A percentile compares a stretch with the other conserved stretches of the same genome.
phyloP scores from a whole-genome alignment of 2,888 invertebrate genomes.

The Brachypalpus laphriformis region DNA sequence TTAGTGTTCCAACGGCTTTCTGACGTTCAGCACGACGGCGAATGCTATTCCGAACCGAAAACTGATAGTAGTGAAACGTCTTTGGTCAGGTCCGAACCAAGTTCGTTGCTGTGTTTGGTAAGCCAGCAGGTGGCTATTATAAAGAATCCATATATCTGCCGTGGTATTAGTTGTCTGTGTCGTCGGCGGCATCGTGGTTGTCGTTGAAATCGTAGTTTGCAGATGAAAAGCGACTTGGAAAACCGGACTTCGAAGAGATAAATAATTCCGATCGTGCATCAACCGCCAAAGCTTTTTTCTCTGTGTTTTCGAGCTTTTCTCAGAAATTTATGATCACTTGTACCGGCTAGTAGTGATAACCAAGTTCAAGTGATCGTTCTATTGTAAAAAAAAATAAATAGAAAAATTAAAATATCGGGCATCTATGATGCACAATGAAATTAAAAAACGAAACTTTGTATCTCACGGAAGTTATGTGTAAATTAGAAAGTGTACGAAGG shows the following conservation, averaged over 20 bases:
- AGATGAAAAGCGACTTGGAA: slow-evolving; percentile 15
- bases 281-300: slow-evolving; percentile 38
- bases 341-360: slow-evolving; percentile 55
- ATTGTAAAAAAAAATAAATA: not conserved
- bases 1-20: slow-evolving; percentile 71
- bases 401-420: not conserved
- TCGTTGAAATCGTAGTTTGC: slow-evolving; percentile 7
- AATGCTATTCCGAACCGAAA: slow-evolving; percentile 47
- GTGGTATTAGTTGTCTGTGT: slow-evolving; percentile 20
- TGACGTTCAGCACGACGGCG: slow-evolving; percentile 68
- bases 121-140: slow-evolving; percentile 41
- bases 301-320: slow-evolving; percentile 43
- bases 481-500: slow-evolving; percentile 41
- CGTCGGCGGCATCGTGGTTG: not conserved
- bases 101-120: not conserved
- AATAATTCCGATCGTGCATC: slow-evolving; percentile 12
- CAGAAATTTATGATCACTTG: slow-evolving; percentile 26
- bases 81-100: slow-evolving; percentile 39
- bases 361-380: slow-evolving; percentile 16
- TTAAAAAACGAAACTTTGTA: slow-evolving; percentile 4
- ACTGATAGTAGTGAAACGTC: slow-evolving; percentile 52
- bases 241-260: slow-evolving; percentile 53
- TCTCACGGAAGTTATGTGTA: slow-evolving; percentile 18
- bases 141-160: slow-evolving; percentile 16
- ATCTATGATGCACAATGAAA: slow-evolving; percentile 29